Evolutionary conservation across 2,888 invertebrate genomes (phyloP), one percentile per base, ranked within the genome.

Genomic region (Cancer borealis): DNA sequence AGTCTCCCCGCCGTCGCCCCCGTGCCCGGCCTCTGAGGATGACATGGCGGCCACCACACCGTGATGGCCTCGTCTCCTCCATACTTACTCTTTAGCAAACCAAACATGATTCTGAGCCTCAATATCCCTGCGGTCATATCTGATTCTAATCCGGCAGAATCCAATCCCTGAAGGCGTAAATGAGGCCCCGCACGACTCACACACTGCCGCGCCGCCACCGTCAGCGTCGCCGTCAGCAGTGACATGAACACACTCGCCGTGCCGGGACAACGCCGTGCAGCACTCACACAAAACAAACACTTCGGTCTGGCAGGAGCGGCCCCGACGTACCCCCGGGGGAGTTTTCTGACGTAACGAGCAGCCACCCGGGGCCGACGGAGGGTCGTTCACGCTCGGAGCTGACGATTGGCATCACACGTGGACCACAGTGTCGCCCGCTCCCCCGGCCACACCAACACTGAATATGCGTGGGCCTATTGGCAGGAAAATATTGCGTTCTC

Each of bases 401-500:
- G 46, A 47, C 17, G 46, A 46, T 26, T 45, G 30, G 91, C 66
- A 45, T 30, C 60, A 60, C 91, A 60, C 66, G 14, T 30, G 45
- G 60, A 60, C 90, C 91, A 66, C 91, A 39, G 30, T 60, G 60
- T 46, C 91, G 45, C 60, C 89, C 89, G 47, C 39, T 88, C 46
- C 46, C 88, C 88, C 47, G 46, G 30, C 91, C 60, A 30, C 60
- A 66, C 30, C 45, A 60, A 30, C 45, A 91, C 91, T 91, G 91
- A 91, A 91, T 66, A 91, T 66, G 60, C 60, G 60, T 91, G 91
- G 91, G 91, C 91, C 91, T 91, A 91, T 91, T 91, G 91, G 60
- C 91, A 66, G 66, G 66, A 91, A 91, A 91, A 91, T 91, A 39
- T 45, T 46, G 91, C 66, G 91, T 91, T 91, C 91, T 91, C 91